phyloP scores from a whole-genome alignment of 2,113 vertebrate genomes.

The Lipotes vexillifer region DNA sequence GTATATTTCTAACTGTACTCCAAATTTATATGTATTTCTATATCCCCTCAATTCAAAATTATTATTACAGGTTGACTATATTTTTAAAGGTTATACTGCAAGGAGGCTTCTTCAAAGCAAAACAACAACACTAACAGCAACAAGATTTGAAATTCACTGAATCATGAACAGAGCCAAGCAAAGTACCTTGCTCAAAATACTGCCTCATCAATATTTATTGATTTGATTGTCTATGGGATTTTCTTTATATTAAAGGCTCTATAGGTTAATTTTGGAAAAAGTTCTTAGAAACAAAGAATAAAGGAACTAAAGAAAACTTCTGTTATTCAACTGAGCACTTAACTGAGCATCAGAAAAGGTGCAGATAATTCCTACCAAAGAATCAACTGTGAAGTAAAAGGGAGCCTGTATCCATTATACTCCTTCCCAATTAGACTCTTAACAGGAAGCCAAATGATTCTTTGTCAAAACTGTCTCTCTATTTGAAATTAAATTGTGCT shows the following conservation, averaged over 20 bases:
- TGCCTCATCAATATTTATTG: neutral
- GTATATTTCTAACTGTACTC: neutral
- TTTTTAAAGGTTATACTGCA: neutral
- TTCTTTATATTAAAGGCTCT: neutral
- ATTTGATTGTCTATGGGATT: neutral
- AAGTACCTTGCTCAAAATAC: neutral
- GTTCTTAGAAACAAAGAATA: neutral
- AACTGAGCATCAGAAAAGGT: neutral
- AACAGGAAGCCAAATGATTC: neutral
- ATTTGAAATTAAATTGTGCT: slow-evolving; percentile 8
- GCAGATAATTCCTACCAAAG: neutral
- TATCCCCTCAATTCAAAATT: neutral
- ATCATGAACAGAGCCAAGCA: neutral
- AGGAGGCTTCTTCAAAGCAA: neutral
- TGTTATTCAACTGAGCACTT: neutral
- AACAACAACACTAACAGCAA: neutral
- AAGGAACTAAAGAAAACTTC: neutral
- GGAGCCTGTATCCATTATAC: neutral
- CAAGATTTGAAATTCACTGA: neutral
- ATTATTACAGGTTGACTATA: neutral
- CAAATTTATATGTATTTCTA: neutral
- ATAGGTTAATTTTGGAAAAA: neutral
- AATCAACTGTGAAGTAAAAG: neutral
- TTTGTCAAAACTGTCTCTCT: neutral
- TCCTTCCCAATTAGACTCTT: neutral